Base-by-base conservation (phyloP, 1,140 invertebrate genomes). In the Saccostrea echinata region DNA sequence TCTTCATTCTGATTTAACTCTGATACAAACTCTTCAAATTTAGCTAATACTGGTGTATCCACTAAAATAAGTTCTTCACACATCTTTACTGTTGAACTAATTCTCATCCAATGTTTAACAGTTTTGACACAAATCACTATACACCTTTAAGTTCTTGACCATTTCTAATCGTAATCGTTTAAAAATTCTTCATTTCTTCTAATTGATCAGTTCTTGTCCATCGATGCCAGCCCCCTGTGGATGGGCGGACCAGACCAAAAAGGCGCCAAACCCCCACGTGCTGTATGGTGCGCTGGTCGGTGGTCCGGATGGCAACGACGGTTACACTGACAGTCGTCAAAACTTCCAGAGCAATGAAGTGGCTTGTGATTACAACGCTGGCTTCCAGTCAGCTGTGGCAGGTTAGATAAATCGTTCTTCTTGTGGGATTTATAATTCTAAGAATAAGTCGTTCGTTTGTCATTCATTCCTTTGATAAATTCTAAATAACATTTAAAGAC, bases 241-340 rank as follows among this genome's bases (percentile, higher is more conserved):
- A 2, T 92, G 91, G 91, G 85, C 88, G 13, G 90, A 88, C 9
- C 90, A 90, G 24, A 90, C 92, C 52, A 89, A 85, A 12, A 27
- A 90, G 3, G 92, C 84, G 11, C 90, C 92, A 24, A 93, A 95
- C 90, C 92, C 94, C 4, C 93, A 95, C 80, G 92, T 92, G 8
- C 91, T 95, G 30, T 93, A 92, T 68, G 95, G 95, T 8, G 95
- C 95, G 33, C 90, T 95, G 13, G 95, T 95, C 1, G 95, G 95
- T 11, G 95, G 95, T 0, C 95, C 95, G 2, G 94, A 90, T 82
- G n/a, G 85, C 3, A 89, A 92, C 85, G 95, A 95, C 82, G 68
- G 71, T 9, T 95, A 95, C 88, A 86, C 21, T 0, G 94, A 95
- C 89, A 89, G 90, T 53, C 91, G 95, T 71, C 86, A 86, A n/a